Evolutionary conservation across 2,888 invertebrate genomes (phyloP), one percentile per base, ranked within the genome.

Genomic region (Oscheius sp.): DNA sequence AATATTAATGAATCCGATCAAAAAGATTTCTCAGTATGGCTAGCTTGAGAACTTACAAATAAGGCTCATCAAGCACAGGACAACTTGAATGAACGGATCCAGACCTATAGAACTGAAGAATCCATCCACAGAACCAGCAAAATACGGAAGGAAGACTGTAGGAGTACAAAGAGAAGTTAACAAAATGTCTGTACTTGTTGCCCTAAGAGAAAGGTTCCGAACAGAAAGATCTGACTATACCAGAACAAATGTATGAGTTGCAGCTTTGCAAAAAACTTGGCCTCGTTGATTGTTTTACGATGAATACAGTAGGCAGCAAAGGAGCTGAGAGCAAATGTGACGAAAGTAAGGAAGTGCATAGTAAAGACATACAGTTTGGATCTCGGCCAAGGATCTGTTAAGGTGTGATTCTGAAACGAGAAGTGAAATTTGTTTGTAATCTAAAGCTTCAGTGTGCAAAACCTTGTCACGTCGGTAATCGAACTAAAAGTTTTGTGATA

Each of bases 191-290:
- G 47, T 48, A 47, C 10, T 29, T 1, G 63, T 48, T 2, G 63
- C 29, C 48, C 63, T 63, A 47, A 5, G 21, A 21, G 21, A 21
- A 21, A 21, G 0, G 21, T 21, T 21, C 21, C 0, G 29, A 53
- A 53, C 53, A 0, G 3, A 21, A 32, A 58, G 58, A 7, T 58
- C 29, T 58, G 32, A 32, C 5, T 32, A 21, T 47, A 63, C 63
- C 63, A 63, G 10, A 63, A 32, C 4, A 63, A 48, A 63, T 63
- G 63, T 7, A 63, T 32, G n/a, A 63, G 48, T 29, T 63, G 63
- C 1, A 63, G 48, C 33, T 21, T 63, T 47, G 63, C 21, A 33
- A 63, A 63, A 48, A 63, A 63, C 1, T 63, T 63, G 9, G 63
- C 63, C 63, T 63, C 63, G n/a, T 63, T 63, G 5, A 63, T 3